phyloP scores from a whole-genome alignment of 1,140 invertebrate species.

The Ephestia elutella region DNA sequence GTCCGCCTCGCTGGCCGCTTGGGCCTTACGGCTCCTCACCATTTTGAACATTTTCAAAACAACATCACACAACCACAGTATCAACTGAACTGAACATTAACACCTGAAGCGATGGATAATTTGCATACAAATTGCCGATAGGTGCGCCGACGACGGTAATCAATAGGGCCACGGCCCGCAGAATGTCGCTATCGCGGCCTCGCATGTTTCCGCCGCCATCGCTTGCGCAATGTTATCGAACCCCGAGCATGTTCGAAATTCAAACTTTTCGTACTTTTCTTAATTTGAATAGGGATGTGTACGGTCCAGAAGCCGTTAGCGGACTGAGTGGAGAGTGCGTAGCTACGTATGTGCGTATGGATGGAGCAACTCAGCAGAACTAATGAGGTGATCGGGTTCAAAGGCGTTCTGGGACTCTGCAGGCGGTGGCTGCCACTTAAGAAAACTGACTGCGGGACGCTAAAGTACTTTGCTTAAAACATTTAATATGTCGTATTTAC shows the following conservation, averaged over 20 bases:
- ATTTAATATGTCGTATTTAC: not conserved
- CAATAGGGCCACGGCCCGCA: conserved; percentile 70
- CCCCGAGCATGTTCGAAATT: conserved; percentile 13
- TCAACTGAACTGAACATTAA: conserved; percentile 43
- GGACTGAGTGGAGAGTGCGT: conserved; percentile 53
- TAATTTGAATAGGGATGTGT: conserved; percentile 39
- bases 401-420: conserved; percentile 50
- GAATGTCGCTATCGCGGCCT: conserved; percentile 62
- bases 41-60: conserved; percentile 33
- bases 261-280: conserved; percentile 26
- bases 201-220: conserved; percentile 52
- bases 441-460: conserved; percentile 26
- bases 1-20: conserved; percentile 63
- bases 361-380: conserved; percentile 54
- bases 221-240: conserved; percentile 40
- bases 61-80: conserved; percentile 32
- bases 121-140: conserved; percentile 66
- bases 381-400: conserved; percentile 69
- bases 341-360: conserved; percentile 41
- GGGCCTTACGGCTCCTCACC: conserved; percentile 53
- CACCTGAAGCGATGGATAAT: conserved; percentile 48
- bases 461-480: conserved; percentile 9
- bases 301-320: conserved; percentile 47
- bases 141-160: conserved; percentile 46
- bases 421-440: conserved; percentile 52